phyloP scores from a whole-genome alignment of 37 sponge, comb jelly and placozoan genomes.

The Ephydatia muelleri region DNA sequence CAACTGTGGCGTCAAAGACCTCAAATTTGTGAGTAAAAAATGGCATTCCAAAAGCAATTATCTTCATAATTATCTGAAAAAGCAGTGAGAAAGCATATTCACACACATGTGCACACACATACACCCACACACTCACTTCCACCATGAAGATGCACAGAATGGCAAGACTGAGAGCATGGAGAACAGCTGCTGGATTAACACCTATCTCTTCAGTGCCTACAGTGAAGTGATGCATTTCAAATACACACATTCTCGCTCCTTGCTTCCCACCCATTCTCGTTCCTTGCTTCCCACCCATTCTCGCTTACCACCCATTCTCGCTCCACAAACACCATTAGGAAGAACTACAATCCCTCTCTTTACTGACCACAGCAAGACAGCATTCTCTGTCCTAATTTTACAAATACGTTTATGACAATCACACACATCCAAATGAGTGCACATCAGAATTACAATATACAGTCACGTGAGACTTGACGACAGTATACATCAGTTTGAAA shows the following conservation, averaged over 20 bases:
- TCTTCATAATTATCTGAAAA: constrained; percentile 64
- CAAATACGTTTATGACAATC: too few relatives aligned
- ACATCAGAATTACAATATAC: too few relatives aligned
- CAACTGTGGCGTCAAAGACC: constrained; percentile 89
- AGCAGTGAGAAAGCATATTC: background rate
- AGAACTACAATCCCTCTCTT: too few relatives aligned
- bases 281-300: too few relatives aligned
- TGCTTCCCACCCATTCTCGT: too few relatives aligned
- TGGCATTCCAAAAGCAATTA: constrained; percentile 77
- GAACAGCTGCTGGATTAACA: constrained; percentile 67
- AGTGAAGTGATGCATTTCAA: background rate
- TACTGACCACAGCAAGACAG: too few relatives aligned
- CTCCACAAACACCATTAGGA: too few relatives aligned
- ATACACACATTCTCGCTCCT: constrained; percentile 24
- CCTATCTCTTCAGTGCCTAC: constrained; percentile 38
- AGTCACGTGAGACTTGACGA: too few relatives aligned
- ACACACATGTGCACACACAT: background rate
- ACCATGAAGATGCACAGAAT: constrained; percentile 76
- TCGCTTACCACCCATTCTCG: too few relatives aligned
- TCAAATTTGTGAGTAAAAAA: constrained; percentile 92
- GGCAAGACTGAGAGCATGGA: constrained; percentile 62
- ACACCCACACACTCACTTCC: constrained; percentile 55
- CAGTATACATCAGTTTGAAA: too few relatives aligned
- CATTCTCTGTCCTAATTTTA: too few relatives aligned
- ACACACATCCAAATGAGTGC: too few relatives aligned